phyloP scores from a whole-genome alignment of 2,113 vertebrate species.

The Passerina amoena region DNA sequence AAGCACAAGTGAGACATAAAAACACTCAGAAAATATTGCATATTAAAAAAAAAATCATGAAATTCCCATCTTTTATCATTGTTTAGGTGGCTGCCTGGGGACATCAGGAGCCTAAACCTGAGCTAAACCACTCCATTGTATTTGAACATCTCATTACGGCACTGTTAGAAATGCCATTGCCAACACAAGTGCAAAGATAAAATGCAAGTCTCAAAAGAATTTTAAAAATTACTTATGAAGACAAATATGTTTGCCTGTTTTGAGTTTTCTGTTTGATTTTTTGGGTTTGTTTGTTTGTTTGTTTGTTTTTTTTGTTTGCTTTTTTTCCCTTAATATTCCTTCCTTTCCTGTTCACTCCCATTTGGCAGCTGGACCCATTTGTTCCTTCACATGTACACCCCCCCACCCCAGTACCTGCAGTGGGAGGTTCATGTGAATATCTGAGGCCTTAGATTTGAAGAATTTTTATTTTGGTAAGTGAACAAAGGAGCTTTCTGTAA shows the following conservation, averaged over 20 bases:
- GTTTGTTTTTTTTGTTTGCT: neutral
- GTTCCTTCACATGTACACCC: neutral
- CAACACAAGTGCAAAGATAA: neutral
- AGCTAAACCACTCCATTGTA: neutral
- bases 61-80: neutral
- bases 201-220: neutral
- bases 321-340: neutral
- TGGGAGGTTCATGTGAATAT: neutral
- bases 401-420: neutral
- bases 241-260: neutral
- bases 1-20: neutral
- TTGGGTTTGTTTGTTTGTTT: too few relatives aligned
- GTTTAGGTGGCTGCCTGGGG: neutral
- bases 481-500: neutral
- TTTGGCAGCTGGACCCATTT: neutral
- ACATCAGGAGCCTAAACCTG: neutral
- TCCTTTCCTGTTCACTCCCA: neutral
- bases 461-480: neutral
- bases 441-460: neutral
- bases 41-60: neutral
- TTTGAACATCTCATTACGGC: neutral
- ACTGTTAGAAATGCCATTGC: neutral
- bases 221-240: neutral
- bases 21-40: fast-evolving
- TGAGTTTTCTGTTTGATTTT: neutral